Evolutionary conservation across 2,888 invertebrate species (phyloP).

Genomic region (Coelopa pilipes): DNA sequence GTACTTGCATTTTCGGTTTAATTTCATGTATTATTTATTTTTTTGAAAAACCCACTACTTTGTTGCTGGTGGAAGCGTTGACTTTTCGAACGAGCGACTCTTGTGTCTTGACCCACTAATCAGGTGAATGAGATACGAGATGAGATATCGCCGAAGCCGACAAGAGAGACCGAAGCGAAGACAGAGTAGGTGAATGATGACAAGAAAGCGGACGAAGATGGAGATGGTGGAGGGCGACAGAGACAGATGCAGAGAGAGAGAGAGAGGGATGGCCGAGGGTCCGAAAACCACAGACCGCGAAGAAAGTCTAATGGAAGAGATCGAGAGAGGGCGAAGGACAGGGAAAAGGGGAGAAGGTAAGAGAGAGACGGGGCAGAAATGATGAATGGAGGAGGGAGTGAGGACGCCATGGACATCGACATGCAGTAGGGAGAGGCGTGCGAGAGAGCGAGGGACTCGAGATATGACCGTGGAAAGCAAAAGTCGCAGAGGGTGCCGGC

Average conservation of each 20-base stretch:
- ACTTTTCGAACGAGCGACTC: not conserved
- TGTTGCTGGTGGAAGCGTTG: not conserved
- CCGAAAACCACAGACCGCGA: constrained; percentile 30
- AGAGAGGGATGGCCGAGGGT: constrained; percentile 10
- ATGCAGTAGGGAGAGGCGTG: too few species aligned
- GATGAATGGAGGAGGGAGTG: too few species aligned
- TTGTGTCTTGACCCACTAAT: constrained; percentile 23
- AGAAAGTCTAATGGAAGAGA: not conserved
- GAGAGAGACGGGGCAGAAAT: too few species aligned
- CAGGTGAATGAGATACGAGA: constrained; percentile 24
- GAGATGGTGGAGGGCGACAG: constrained; percentile 38
- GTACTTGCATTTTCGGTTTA: too few species aligned
- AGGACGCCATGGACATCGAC: too few species aligned
- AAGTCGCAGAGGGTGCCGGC: too few species aligned
- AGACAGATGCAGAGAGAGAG: not conserved
- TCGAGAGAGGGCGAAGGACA: too few species aligned
- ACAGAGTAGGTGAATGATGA: not conserved
- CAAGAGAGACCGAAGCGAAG: not conserved
- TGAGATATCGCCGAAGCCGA: not conserved
- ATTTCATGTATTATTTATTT: not conserved
- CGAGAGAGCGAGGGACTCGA: too few species aligned
- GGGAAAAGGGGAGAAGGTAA: too few species aligned
- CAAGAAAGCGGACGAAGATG: constrained; percentile 41
- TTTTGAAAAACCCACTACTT: not conserved
- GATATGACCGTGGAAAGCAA: too few species aligned